Conservation (phyloP, 2,797 vertebrate genomes). For the Cynopterus sphinx region DNA sequence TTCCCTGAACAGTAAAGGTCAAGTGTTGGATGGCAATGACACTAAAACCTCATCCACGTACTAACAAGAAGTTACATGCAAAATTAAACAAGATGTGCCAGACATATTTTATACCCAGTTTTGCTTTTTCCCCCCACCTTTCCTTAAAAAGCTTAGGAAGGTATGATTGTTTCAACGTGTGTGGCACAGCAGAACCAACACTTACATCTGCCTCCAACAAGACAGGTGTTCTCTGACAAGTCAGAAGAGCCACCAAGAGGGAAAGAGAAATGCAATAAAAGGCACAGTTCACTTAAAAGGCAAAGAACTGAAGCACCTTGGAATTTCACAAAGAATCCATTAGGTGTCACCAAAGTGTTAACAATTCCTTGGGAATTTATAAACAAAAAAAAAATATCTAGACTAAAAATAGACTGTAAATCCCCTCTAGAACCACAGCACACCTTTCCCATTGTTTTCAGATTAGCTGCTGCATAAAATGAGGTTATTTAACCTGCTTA, state of each 20-base stretch:
- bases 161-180: slow-evolving; percentile 80
- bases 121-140: slow-evolving; percentile 72
- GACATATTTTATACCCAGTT: slow-evolving; percentile 77
- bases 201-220: slow-evolving; percentile 15
- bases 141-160: slow-evolving; percentile 77
- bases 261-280: slow-evolving; percentile 77
- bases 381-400: slow-evolving; percentile 54
- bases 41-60: slow-evolving; percentile 78
- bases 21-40: slow-evolving; percentile 77
- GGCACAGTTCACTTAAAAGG: slow-evolving; percentile 76
- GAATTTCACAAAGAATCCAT: slow-evolving; percentile 84
- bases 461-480: neutral
- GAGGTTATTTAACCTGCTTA: slow-evolving; percentile 57
- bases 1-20: slow-evolving; percentile 84
- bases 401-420: slow-evolving; percentile 35
- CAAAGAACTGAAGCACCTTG: slow-evolving; percentile 81
- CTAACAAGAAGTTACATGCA: slow-evolving; percentile 82
- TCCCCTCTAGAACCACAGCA: slow-evolving; percentile 45
- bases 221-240: neutral
- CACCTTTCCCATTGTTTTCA: slow-evolving; percentile 23
- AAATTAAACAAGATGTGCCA: slow-evolving; percentile 82
- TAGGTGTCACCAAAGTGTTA: slow-evolving; percentile 84
- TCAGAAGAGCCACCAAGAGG: neutral
- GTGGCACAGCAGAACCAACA: slow-evolving; percentile 48
- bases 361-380: slow-evolving; percentile 85